Conservation (phyloP, 2,797 vertebrate genomes). For the Serranus cabrilla region DNA sequence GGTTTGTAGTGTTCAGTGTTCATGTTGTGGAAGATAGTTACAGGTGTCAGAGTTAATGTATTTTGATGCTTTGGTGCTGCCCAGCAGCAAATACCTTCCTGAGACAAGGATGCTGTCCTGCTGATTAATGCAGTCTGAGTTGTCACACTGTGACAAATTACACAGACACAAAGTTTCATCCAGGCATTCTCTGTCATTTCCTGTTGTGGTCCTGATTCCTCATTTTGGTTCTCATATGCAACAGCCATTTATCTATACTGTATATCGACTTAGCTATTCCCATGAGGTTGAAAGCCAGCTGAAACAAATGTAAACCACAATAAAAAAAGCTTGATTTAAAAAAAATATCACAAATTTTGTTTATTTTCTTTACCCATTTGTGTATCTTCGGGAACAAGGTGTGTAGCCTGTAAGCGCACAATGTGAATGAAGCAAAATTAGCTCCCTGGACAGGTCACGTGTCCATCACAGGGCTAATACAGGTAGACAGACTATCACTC, state of each 20-base stretch:
- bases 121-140: neutral
- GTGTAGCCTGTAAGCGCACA: neutral
- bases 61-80: conserved; percentile 12
- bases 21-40: neutral
- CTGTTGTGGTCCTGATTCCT: conserved; percentile 2
- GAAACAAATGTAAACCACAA: neutral
- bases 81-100: conserved; percentile 23
- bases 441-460: conserved; percentile 5
- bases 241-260: neutral
- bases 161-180: conserved; percentile 18
- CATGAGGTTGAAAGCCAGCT: neutral
- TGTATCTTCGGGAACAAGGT: neutral
- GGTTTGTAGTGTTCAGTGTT: conserved; percentile 1
- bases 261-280: no score
- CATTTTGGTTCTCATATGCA: no score
- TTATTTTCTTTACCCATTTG: neutral
- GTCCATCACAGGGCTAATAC: conserved; percentile 32
- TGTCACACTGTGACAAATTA: conserved; percentile 38
- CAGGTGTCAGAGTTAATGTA: conserved; percentile 18
- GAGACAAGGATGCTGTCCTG: conserved; percentile 19
- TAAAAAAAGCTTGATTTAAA: no score
- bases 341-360: neutral
- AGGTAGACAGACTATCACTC: conserved; percentile 40
- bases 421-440: conserved; percentile 1
- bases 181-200: conserved; percentile 23